A percentile compares a stretch with the other conserved stretches of the same genome.
Evolutionary conservation across 2,113 vertebrate genomes (phyloP).

Genomic region (Hemiscyllium ocellatum): DNA sequence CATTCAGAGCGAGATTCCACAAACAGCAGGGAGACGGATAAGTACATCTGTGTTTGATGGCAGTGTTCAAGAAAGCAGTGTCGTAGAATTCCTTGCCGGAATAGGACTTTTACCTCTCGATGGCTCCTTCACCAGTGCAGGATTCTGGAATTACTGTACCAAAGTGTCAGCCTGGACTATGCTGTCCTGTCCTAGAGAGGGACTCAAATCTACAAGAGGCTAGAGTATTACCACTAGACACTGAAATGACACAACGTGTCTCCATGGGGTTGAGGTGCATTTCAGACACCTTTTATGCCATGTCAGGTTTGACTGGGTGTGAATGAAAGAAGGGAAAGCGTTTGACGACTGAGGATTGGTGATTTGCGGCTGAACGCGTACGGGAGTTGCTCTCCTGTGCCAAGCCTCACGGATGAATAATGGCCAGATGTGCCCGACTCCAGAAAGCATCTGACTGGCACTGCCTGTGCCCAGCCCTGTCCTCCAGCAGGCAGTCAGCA

Average conservation of each 20-base stretch:
- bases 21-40: neutral
- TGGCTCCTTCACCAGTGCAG: too few species aligned
- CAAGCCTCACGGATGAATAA: too few species aligned
- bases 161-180: neutral
- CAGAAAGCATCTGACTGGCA: neutral
- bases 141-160: too few species aligned
- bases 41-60: neutral
- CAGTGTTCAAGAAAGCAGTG: neutral
- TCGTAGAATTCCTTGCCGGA: too few species aligned
- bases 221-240: neutral
- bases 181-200: neutral
- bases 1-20: neutral
- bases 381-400: too few species aligned
- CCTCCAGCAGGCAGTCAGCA: neutral
- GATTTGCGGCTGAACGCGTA: neutral
- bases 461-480: neutral
- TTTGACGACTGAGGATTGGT: neutral
- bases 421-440: neutral
- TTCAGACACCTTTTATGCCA: neutral
- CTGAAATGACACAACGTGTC: neutral
- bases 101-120: too few species aligned
- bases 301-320: neutral
- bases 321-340: neutral
- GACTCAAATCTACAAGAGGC: neutral
- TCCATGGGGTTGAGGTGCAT: neutral